A percentile compares a stretch with the other conserved stretches of the same genome.
Conservation (phyloP, 2,113 vertebrate species). For the Galbula dea region DNA sequence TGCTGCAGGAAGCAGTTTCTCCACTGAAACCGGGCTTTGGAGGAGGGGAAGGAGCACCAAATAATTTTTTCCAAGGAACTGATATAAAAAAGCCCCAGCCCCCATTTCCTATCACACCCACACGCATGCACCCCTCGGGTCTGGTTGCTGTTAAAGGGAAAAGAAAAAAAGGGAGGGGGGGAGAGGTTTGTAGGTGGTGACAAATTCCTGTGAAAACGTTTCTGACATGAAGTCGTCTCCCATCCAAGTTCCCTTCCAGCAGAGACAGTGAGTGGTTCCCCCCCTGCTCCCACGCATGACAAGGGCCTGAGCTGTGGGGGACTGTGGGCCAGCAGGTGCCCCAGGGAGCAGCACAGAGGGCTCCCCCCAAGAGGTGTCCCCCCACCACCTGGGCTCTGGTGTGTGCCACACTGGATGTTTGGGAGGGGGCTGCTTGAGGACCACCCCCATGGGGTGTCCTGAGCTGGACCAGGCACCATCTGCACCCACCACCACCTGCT, state of each 20-base stretch:
- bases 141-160: neutral
- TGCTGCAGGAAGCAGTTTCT: neutral
- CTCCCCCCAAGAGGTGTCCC: neutral
- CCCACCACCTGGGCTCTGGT: rapidly evolving
- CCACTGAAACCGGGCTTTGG: neutral
- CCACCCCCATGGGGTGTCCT: rapidly evolving
- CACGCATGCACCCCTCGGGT: neutral
- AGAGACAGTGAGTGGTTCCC: rapidly evolving
- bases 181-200: constrained; percentile 28
- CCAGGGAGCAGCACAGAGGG: rapidly evolving
- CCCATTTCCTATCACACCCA: neutral
- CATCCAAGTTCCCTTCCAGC: neutral
- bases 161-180: neutral
- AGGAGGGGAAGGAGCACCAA: neutral
- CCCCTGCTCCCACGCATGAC: neutral
- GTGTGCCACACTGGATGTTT: rapidly evolving
- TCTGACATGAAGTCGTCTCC: neutral
- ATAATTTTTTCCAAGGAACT: neutral
- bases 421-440: neutral
- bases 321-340: neutral
- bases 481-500: neutral
- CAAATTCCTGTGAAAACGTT: constrained; percentile 3
- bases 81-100: neutral
- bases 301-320: neutral
- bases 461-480: neutral